Conservation (phyloP, 2,888 invertebrate genomes). For the Scaptodrosophila latifasciaeformis region DNA sequence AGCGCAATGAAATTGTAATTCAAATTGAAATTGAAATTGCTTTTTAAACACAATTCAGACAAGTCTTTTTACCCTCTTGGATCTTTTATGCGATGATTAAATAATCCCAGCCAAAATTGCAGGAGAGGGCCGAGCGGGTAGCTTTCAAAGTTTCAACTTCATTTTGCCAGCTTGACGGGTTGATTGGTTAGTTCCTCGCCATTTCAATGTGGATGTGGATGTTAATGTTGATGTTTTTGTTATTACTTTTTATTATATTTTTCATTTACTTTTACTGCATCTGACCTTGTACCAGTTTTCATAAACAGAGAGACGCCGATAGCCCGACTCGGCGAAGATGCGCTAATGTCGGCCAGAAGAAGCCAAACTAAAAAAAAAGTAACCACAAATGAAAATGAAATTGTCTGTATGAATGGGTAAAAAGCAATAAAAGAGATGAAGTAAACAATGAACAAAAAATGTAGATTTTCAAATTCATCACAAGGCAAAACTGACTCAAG, state of each 20-base stretch:
- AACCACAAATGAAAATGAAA: conserved; percentile 46
- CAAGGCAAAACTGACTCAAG: conserved; percentile 40
- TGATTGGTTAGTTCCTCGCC: conserved; percentile 9
- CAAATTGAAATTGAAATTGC: conserved; percentile 34
- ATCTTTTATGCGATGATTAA: too few relatives aligned
- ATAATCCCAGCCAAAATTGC: too few relatives aligned
- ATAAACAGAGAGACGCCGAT: conserved; percentile 19
- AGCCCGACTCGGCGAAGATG: too few relatives aligned
- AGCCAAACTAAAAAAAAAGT: conserved; percentile 13
- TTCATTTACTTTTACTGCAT: background rate
- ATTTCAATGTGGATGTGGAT: too few relatives aligned
- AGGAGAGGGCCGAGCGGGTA: too few relatives aligned
- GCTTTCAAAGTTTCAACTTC: conserved; percentile 34
- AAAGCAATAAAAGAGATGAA: conserved; percentile 42
- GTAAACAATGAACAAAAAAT: conserved; percentile 37
- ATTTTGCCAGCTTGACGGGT: too few relatives aligned
- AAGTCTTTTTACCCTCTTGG: too few relatives aligned
- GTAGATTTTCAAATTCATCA: conserved; percentile 37
- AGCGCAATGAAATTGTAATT: background rate
- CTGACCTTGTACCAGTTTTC: conserved; percentile 68
- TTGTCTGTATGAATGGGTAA: conserved; percentile 48
- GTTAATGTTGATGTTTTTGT: conserved; percentile 15
- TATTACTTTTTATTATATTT: conserved; percentile 2
- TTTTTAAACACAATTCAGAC: conserved; percentile 50
- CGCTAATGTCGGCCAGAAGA: too few relatives aligned